phyloP scores from a whole-genome alignment of 53 echinoderm and acorn worm genomes.

The Pentamera pediparva region DNA sequence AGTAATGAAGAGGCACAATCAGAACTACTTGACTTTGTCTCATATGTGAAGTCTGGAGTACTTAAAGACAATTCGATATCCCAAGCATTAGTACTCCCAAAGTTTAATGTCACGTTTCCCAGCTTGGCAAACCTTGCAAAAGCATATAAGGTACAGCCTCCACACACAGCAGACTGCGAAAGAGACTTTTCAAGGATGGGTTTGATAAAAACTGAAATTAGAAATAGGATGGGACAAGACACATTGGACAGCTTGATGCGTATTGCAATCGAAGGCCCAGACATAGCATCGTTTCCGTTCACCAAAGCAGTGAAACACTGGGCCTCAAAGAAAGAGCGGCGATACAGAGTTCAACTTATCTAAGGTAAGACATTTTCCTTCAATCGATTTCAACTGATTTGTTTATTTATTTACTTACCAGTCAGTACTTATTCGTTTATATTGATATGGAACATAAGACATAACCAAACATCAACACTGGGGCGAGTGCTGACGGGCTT shows the following conservation, averaged over 20 bases:
- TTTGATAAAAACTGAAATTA: slow-evolving; percentile 18
- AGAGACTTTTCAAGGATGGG: slow-evolving; percentile 29
- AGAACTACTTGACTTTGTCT: not conserved
- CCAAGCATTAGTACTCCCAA: slow-evolving; percentile 5
- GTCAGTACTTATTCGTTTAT: too few relatives aligned
- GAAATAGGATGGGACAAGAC: slow-evolving; percentile 20
- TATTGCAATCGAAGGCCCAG: slow-evolving; percentile 16
- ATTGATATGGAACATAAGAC: too few relatives aligned
- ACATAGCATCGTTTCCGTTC: slow-evolving; percentile 4
- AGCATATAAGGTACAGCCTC: slow-evolving; percentile 7
- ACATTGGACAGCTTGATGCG: slow-evolving; percentile 12
- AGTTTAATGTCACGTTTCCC: slow-evolving; percentile 15
- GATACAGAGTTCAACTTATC: slow-evolving; percentile 7
- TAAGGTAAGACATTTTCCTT: slow-evolving; percentile 3
- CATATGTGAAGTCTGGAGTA: too few relatives aligned
- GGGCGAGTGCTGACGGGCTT: too few relatives aligned
- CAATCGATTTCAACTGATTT: not conserved
- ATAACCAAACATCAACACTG: too few relatives aligned
- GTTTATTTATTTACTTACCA: too few relatives aligned
- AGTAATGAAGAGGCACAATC: not conserved
- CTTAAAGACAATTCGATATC: not conserved
- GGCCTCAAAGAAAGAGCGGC: slow-evolving; percentile 23
- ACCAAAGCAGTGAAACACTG: slow-evolving; percentile 18
- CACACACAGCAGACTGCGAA: slow-evolving; percentile 35
- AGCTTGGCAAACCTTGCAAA: slow-evolving; percentile 12